Base-by-base conservation (phyloP, 64 coral and sea anemone genomes). In the Trachythela sp. region DNA sequence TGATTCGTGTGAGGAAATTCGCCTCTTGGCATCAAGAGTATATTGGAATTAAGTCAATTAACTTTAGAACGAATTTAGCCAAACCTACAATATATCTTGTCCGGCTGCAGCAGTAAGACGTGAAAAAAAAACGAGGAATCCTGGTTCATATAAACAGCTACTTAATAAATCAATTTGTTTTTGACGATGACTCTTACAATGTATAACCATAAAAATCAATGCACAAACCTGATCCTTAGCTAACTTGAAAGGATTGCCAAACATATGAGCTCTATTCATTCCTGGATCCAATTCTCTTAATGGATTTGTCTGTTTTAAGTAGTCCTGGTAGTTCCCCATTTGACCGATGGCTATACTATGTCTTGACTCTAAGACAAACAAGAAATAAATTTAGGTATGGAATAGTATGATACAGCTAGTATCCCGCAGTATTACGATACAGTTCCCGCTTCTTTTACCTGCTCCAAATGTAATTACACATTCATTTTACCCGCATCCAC, bases 211-310 rank as follows among this genome's bases (percentile, higher is more conserved):
- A 56, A 83, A 60, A 85, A 49, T 11, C 64, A 26, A 32, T 29
- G 18, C 20, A 86, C 36, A 8, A 88, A 98, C 95, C 93, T 98
- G 95, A 92, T 98, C 95, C 83, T 98, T 98, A 13, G 93, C 95
- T 31, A 98, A 84, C 48, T 98, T 98, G 76, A 94, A 98, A 39
- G 95, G 95, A 42, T 98, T 98, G 26, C 95, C 95, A 94, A 98
- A 98, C 95, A 98, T 98, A 49, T 98, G 95, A 6, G 85, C 95
- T 59, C 95, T 92, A 54, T 98, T 98, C 64, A 94, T 93, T 13
- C 95, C 95, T 18, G 95, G 95, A 83, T 98, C 95, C 58, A 98
- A 38, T 87, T 98, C 95, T 67, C 95, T 90, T 48, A 98, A 35
- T 35, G 91, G 95, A 77, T 94, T 98, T 68, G 91, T 91, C 39